Conservation (phyloP, 2,888 invertebrate species). For the Drosophila buzzatii region DNA sequence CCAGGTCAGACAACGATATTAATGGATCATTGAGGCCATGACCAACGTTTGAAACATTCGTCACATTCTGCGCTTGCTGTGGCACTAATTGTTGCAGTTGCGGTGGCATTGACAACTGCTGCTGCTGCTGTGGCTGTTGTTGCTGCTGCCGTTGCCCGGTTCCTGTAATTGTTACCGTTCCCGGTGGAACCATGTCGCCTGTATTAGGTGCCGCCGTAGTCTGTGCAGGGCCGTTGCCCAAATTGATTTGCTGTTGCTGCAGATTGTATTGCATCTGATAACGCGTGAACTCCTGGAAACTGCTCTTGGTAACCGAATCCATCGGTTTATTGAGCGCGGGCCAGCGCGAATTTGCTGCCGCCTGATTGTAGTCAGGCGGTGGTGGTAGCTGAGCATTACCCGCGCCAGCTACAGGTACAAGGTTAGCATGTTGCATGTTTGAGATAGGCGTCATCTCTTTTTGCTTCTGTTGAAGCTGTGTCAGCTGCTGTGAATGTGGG, state of each 20-base stretch:
- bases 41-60: slow-evolving; percentile 27
- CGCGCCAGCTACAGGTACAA: slow-evolving; percentile 71
- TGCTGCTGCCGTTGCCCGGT: slow-evolving; percentile 31
- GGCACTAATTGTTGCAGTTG: slow-evolving; percentile 28
- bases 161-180: slow-evolving; percentile 48
- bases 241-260: slow-evolving; percentile 85
- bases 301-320: slow-evolving; percentile 88
- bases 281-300: slow-evolving; percentile 88
- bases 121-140: slow-evolving; percentile 3
- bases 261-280: slow-evolving; percentile 89
- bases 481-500: slow-evolving; percentile 68
- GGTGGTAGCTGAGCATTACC: slow-evolving; percentile 52
- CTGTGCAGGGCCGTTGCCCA: slow-evolving; percentile 83
- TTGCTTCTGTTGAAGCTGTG: slow-evolving; percentile 58
- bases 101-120: slow-evolving; percentile 21
- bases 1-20: slow-evolving; percentile 82
- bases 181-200: slow-evolving; percentile 30
- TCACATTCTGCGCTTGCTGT: slow-evolving; percentile 29
- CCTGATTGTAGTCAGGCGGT: slow-evolving; percentile 82
- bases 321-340: slow-evolving; percentile 86
- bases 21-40: slow-evolving; percentile 75
- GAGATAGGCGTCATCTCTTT: slow-evolving; percentile 52
- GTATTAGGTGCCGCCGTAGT: slow-evolving; percentile 35
- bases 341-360: slow-evolving; percentile 84
- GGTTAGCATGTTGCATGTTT: slow-evolving; percentile 67